Evolutionary conservation across 2,888 invertebrate genomes (phyloP), one percentile per base, ranked within the genome.

Genomic region (Germaria angustata): DNA sequence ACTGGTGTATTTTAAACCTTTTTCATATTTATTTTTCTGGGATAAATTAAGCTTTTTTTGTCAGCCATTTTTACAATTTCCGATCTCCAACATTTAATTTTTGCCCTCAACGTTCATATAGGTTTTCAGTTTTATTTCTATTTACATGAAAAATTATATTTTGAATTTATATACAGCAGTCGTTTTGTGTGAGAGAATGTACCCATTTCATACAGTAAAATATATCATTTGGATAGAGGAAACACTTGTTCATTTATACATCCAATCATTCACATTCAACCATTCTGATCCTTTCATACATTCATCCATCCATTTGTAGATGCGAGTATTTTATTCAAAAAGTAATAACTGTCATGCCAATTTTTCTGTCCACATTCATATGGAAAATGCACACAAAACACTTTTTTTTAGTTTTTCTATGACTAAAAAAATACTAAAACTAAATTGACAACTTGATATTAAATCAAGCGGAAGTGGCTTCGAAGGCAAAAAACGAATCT

Each of bases 271-370:
- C 41, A 66, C 20, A 28, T 57, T 3, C 57, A 71, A 13, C 9
- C 61, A 72, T 9, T 9, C 61, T 2, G 44, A 68, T 51, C 17
- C 39, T 11, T 28, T 51, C n/a, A 51, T 28, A 28, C 22, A 65
- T 65, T 22, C 44, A 66, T 34, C 44, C 44, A 46, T 57, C 36
- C 55, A 66, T 57, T 75, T 28, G 15, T 22, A 72, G 65, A 69
- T 69, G n/a, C n/a, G n/a, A n/a, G n/a, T n/a, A 72, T 73, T 66
- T 44, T 59, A 73, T 72, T 79, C 79, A 72, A 79, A 79, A 79
- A 66, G 72, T 79, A 79, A 79, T 79, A 79, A 73, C 79, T 79
- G 79, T 79, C 79, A 79, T 66, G 79, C 57, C 79, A 79, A 73
- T 68, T 59, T 73, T 66, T 53, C 57, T 63, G 69, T 63, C 36